Evolutionary conservation across 2,113 vertebrate genomes (phyloP), one percentile per base, ranked within the genome.

Genomic region (Hypanus sabinus): DNA sequence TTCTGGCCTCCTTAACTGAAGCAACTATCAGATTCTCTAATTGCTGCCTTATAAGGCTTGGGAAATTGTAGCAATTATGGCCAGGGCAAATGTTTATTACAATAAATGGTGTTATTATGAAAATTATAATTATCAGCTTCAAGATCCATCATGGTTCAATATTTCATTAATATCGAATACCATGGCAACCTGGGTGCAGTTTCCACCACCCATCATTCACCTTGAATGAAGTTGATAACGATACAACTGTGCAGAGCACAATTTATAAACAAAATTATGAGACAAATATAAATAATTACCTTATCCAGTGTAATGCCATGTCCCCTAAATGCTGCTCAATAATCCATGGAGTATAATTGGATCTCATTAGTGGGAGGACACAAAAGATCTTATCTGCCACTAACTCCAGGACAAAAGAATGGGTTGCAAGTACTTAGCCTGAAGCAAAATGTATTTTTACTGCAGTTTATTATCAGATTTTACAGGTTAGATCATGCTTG

Each of bases 101-200:
- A 93, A 93, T 93, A 55, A 73, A n/a, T 93, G 70, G 91, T 0
- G 11, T 55, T 75, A 73, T 73, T 14, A 93, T 93, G 90, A 93
- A 93, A 55, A 93, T 75, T 73, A 75, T 70, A 73, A 73, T 55
- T 38, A 93, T 93, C 68, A 75, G 24, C 91, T 46, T 14, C 24
- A 24, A 55, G 36, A 55, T 93, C 70, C 24, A 22, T 55, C 36
- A 55, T 55, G 0, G 36, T 55, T 75, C 20, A 55, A 93, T 73
- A 93, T 93, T 93, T 73, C 36, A 93, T 46, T 24, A 93, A 75
- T 93, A 75, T 75, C 22, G 20, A 75, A 55, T 73, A 24, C 20
- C 12, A 12, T 33, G 4, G 27, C 90, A 71, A 71, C 65, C 90
- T 0, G 9, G 68, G 91, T 75, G 36, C 70, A 75, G 55, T 70